Base-by-base conservation (phyloP, 1,140 invertebrate species). In the Oscheius sp. region DNA sequence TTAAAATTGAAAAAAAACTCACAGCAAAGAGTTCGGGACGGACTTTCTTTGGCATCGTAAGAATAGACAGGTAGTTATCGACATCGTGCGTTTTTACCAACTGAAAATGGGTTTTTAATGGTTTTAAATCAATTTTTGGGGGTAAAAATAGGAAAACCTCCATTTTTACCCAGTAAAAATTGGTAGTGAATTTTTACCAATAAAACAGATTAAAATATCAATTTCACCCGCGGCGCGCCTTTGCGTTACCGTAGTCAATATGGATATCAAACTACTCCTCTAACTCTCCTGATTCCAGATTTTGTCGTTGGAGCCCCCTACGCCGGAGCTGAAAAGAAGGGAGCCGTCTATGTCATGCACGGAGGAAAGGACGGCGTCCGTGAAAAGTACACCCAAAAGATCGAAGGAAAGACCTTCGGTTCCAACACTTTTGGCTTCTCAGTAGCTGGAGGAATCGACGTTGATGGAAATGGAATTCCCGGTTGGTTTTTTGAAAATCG, bases 291-390 rank as follows among this genome's bases (percentile, higher is more conserved):
- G 93, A 18, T 88, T 80, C 78, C 80, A 86, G 95, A 99, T 87
- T 91, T 99, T 76, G 93, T 91, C 7, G 93, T 98, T 36, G 95
- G 95, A 18, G 94, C 95, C 1, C 96, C 95, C 0, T 98, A 97
- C 79, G 94, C 91, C 73, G 93, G 93, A 23, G 87, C 88, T 31
- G 89, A 91, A 59, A 92, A 90, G 15, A 87, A 88, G 13, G 95
- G 95, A 3, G 91, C 92, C 0, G 92, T 99, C 1, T 98, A 95
- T 85, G 92, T 98, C 71, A 98, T 90, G 84, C 92, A 93, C 78
- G 95, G 96, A 0, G 91, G 92, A 0, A 86, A 87, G 7, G 82
- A 88, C 55, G 82, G 82, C 13, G 75, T 83, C 26, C 73, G 83
- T 4, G 64, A 76, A 36, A 66, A 83, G 55, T 69, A 65, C 29